Evolutionary conservation across 2,113 vertebrate genomes (phyloP).

Genomic region (Litocranius walleri): DNA sequence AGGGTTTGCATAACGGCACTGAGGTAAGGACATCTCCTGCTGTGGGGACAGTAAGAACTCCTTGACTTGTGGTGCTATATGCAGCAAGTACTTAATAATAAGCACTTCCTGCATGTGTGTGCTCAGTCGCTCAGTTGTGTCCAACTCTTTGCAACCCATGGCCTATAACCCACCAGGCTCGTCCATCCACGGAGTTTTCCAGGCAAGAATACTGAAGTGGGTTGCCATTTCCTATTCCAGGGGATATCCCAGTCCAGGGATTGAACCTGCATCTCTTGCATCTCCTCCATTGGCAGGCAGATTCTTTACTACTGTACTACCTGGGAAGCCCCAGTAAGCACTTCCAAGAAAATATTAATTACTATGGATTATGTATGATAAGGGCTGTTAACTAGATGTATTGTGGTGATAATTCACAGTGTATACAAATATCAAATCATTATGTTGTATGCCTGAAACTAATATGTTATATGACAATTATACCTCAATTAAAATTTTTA

Average conservation of each 20-base stretch:
- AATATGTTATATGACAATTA: background rate
- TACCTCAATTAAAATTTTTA: background rate
- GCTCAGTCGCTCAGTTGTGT: background rate
- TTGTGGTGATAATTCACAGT: background rate
- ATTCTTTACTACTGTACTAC: background rate
- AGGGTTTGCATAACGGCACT: background rate
- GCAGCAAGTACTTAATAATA: background rate
- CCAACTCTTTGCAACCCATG: background rate
- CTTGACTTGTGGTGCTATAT: background rate
- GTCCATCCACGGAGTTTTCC: background rate
- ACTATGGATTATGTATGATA: background rate
- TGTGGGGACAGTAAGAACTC: background rate
- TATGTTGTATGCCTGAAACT: background rate
- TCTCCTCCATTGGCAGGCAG: background rate
- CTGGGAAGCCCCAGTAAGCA: background rate
- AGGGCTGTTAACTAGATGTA: background rate
- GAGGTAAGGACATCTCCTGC: background rate
- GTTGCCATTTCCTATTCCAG: background rate
- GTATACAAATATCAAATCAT: background rate
- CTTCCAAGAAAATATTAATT: background rate
- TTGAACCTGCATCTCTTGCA: background rate
- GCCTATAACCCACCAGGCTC: background rate
- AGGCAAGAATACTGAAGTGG: background rate
- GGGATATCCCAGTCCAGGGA: background rate
- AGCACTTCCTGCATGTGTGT: background rate